These are phyloP conservation scores for Lagopus muta DNA, from an alignment of 2,113 vertebrate genomes.

Conservation along the genomic window DNA sequence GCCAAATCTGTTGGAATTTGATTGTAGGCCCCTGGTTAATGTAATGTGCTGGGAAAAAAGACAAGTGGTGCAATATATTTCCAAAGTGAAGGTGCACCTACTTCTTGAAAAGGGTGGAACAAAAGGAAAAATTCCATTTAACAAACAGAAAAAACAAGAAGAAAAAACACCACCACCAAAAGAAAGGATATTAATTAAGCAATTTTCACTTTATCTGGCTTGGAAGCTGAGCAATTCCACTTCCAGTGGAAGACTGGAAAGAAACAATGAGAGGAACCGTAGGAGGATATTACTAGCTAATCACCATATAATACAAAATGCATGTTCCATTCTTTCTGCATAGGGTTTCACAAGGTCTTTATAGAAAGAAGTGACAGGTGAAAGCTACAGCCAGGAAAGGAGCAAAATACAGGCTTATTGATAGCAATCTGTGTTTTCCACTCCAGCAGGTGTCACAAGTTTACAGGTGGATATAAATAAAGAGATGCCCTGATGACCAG, in stretches of 20 bases:
- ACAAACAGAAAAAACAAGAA: neutral
- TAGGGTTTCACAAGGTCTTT: neutral
- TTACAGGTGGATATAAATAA: neutral
- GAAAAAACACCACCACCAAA: too few species aligned
- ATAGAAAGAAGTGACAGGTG: neutral
- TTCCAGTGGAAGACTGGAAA: slow-evolving; percentile 1
- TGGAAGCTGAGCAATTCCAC: slow-evolving; percentile 12
- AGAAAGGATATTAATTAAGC: neutral
- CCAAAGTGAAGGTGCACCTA: neutral
- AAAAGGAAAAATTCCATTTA: neutral
- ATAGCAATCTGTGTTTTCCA: neutral
- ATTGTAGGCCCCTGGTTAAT: neutral
- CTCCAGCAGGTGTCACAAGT: neutral
- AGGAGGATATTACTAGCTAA: slow-evolving; percentile 43
- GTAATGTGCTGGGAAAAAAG: neutral
- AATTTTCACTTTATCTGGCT: slow-evolving; percentile 55
- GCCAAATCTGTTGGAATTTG: neutral
- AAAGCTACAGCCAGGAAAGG: neutral
- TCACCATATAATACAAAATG: slow-evolving; percentile 46
- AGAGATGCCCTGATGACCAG: neutral
- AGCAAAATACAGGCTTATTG: neutral
- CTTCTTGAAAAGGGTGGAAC: neutral
- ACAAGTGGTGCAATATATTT: neutral
- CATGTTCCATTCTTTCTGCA: slow-evolving; percentile 12
- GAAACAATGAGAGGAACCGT: slow-evolving; percentile 36